Conservation (phyloP, 2,797 vertebrate species). For the Okamejei kenojei region DNA sequence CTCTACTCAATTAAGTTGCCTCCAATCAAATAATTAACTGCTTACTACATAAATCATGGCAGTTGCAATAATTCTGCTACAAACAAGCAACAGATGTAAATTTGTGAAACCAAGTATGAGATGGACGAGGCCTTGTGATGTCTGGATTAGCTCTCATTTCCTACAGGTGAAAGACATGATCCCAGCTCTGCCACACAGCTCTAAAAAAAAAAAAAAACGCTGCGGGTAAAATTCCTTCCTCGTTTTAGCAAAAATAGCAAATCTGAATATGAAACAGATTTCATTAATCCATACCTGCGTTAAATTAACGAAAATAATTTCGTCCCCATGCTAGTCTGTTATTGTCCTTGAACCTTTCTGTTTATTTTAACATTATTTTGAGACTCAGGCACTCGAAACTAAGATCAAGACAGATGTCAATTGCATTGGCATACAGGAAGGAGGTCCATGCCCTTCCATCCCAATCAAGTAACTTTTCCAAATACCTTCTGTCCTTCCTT, state of each 20-base stretch:
- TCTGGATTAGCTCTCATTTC: not conserved
- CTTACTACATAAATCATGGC: not conserved
- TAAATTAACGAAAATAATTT: conserved; percentile 11
- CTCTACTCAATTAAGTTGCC: not conserved
- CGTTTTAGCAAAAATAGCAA: not conserved
- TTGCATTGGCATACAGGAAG: not conserved
- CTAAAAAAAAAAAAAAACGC: not conserved
- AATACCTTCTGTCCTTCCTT: not conserved
- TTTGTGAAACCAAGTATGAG: not conserved
- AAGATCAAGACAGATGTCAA: not conserved
- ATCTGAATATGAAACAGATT: not conserved
- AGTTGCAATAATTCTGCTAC: not conserved
- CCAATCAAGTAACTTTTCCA: not conserved
- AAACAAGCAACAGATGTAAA: conserved; percentile 23
- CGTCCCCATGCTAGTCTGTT: not conserved
- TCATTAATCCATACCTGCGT: not conserved
- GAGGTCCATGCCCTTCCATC: too few relatives aligned
- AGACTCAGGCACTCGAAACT: not conserved
- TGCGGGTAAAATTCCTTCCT: not conserved
- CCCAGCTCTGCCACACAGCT: not conserved
- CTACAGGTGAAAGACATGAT: not conserved
- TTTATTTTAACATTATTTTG: not conserved
- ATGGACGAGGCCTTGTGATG: not conserved
- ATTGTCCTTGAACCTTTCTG: not conserved
- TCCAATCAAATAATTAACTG: not conserved